Evolutionary conservation across 1,140 invertebrate species (phyloP), one percentile per base, ranked within the genome.

Genomic region (Bombus breviceps): DNA sequence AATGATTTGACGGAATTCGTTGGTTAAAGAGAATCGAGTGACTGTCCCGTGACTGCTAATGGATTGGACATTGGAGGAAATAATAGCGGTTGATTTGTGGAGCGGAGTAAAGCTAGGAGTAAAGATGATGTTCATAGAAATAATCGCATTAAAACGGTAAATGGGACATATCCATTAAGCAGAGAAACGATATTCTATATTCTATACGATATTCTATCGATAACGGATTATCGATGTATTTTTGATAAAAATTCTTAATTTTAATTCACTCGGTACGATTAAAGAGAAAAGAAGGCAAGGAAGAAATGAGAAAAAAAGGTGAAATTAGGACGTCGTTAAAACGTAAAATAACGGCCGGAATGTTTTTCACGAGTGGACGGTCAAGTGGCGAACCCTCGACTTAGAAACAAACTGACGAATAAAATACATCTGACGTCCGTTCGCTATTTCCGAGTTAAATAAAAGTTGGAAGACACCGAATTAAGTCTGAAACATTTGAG

Each of bases 381-480:
- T 79, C 76, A 47, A 74, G 80, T n/a, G 57, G 66, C 13, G 43
- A 5, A 32, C 28, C 4, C 81, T 83, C 47, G 59, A 76, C 34
- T 76, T 66, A 32, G 32, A 76, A 83, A 83, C 59, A 76, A 76
- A 47, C 32, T 1, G 72, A 28, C n/a, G 34, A 68, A 68, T 76
- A 66, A 83, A 53, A 62, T 62, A n/a, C 28, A 53, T 34, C 25
- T 43, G 18, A 43, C 25, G 72, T 32, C 34, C 59, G 62, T 53
- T 83, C 53, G 66, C 22, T 83, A 32, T 73, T 83, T 68, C 59
- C 41, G 28, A 18, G 18, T 76, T 76, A 41, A 47, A 76, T 76
- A 83, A 83, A 83, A 83, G 43, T 68, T 82, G 25, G 41, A 83
- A 62, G 10, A 53, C 62, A 62, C 39, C 32, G 15, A 76, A 34